Percentiles rank a stretch among this genome's conserved stretches.
Conservation (phyloP, 1,140 invertebrate species). For the Trypoxylus dichotomus region DNA sequence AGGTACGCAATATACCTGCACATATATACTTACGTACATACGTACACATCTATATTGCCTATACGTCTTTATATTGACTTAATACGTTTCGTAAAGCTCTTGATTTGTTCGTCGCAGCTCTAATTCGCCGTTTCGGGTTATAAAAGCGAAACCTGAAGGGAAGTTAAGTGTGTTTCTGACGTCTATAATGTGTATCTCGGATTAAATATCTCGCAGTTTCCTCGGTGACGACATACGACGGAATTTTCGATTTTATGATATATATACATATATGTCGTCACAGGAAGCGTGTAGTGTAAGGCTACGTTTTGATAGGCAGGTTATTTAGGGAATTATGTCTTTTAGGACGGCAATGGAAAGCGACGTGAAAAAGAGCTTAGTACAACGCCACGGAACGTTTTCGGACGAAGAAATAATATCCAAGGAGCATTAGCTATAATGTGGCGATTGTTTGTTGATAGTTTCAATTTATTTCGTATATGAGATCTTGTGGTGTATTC, state of each 20-base stretch:
- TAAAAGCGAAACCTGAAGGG: not conserved
- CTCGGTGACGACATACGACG: not conserved
- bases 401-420: not conserved
- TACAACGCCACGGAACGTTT: not conserved
- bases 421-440: not conserved
- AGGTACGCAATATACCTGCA: not conserved
- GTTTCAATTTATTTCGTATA: not conserved
- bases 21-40: not conserved
- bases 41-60: not conserved
- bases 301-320: not conserved
- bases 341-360: not conserved
- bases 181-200: conserved; percentile 6
- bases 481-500: not conserved
- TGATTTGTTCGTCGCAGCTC: not conserved
- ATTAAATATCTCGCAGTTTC: not conserved
- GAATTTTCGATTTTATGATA: conserved; percentile 4
- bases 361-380: not conserved
- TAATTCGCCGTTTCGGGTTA: not conserved
- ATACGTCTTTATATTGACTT: not conserved
- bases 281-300: not conserved
- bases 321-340: not conserved
- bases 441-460: not conserved
- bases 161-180: not conserved
- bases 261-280: not conserved
- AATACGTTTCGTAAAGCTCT: not conserved